Conservation (phyloP, 2,113 vertebrate species). For the Sapayoa aenigma region DNA sequence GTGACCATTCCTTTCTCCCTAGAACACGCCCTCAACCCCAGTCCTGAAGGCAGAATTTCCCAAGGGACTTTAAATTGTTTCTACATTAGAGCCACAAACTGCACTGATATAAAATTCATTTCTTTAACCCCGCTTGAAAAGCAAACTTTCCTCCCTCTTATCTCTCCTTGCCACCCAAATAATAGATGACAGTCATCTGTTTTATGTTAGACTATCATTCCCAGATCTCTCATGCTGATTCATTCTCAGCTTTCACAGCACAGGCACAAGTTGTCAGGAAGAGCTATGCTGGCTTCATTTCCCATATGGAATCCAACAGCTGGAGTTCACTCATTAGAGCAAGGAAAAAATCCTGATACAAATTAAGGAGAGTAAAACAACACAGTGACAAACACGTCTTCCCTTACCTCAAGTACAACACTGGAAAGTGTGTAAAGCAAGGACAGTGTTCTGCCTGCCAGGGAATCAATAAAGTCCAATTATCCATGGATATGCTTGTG, state of each 20-base stretch:
- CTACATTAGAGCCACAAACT: not conserved
- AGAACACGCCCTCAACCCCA: not conserved
- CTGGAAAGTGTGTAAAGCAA: not conserved
- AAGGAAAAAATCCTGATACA: slow-evolving; percentile 14
- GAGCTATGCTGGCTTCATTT: slow-evolving; percentile 14
- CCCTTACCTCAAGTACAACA: not conserved
- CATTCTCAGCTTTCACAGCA: slow-evolving; percentile 57
- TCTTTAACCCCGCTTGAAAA: slow-evolving; percentile 29
- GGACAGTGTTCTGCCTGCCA: not conserved
- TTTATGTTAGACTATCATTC: slow-evolving; percentile 66
- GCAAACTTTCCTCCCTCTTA: slow-evolving; percentile 46
- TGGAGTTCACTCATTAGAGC: slow-evolving; percentile 56
- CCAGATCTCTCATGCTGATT: slow-evolving; percentile 57
- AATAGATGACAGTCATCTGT: slow-evolving; percentile 69
- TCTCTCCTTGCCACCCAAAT: slow-evolving; percentile 24
- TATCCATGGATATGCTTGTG: not conserved
- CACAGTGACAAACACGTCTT: not conserved
- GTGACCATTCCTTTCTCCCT: not conserved
- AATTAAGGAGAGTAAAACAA: not conserved
- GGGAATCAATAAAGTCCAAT: not conserved
- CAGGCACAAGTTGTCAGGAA: slow-evolving; percentile 43
- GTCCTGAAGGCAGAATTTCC: not conserved
- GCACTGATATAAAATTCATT: slow-evolving; percentile 14
- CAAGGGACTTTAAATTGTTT: not conserved
- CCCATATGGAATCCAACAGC: slow-evolving; percentile 71